Conservation (phyloP, 1,140 invertebrate species). For the Drosophila micromelanica region DNA sequence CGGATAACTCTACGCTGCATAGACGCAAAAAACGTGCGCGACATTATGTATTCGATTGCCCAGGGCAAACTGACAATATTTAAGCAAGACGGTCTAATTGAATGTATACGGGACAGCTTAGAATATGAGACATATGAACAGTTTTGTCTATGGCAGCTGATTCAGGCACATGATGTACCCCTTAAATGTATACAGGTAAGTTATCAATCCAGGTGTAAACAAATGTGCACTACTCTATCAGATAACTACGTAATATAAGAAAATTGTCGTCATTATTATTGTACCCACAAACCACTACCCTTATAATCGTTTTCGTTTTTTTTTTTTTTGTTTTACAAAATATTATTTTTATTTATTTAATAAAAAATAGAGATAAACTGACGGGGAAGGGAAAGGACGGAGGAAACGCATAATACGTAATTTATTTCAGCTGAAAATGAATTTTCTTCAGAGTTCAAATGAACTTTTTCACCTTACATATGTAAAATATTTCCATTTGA, state of each 20-base stretch:
- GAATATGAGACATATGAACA: slow-evolving; percentile 99
- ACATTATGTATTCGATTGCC: slow-evolving; percentile 94
- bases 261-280: neutral
- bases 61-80: slow-evolving; percentile 94
- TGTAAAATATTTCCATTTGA: too few relatives aligned
- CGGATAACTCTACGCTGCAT: slow-evolving; percentile 94
- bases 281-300: neutral
- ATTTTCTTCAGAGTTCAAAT: too few relatives aligned
- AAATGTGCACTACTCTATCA: neutral
- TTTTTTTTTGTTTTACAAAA: neutral
- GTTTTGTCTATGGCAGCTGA: slow-evolving; percentile 97
- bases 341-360: too few relatives aligned
- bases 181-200: slow-evolving; percentile 94
- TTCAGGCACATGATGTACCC: slow-evolving; percentile 96
- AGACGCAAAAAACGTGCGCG: slow-evolving; percentile 94
- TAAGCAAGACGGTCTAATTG: slow-evolving; percentile 89
- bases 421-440: too few relatives aligned
- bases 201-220: neutral
- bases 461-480: too few relatives aligned
- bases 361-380: too few relatives aligned
- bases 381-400: too few relatives aligned
- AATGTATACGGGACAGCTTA: slow-evolving; percentile 92
- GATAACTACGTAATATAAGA: too few relatives aligned
- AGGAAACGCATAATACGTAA: too few relatives aligned
- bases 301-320: too few relatives aligned